phyloP scores from a whole-genome alignment of 2,797 vertebrate species.

The Halcyon chelicuti region DNA sequence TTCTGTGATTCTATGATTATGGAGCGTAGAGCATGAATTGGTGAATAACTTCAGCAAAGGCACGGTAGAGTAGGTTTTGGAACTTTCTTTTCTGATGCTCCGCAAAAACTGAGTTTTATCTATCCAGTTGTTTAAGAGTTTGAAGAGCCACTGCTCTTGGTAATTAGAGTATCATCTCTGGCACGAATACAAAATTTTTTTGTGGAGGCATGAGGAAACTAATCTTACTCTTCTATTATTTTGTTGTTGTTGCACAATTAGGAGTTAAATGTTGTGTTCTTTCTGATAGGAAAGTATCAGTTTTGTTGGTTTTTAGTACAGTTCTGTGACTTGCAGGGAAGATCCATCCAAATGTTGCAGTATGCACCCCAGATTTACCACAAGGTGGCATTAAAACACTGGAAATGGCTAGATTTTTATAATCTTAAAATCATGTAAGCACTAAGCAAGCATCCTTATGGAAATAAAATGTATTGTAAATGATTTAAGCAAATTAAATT shows the following conservation, averaged over 20 bases:
- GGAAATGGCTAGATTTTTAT: neutral
- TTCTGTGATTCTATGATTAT: neutral
- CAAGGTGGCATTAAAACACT: conserved; percentile 48
- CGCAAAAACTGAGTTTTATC: neutral
- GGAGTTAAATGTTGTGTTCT: neutral
- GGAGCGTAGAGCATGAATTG: neutral
- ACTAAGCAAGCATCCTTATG: neutral
- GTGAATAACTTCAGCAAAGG: neutral
- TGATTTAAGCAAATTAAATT: neutral
- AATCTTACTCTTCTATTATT: neutral
- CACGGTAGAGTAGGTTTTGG: neutral
- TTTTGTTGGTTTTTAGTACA: neutral
- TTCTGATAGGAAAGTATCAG: neutral
- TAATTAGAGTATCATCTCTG: neutral
- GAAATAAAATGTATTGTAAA: neutral
- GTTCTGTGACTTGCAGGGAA: neutral
- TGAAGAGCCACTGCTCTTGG: neutral
- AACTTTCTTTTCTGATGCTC: neutral
- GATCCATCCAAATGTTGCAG: neutral
- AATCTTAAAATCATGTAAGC: neutral
- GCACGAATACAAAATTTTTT: neutral
- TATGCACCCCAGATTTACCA: neutral
- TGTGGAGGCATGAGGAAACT: neutral
- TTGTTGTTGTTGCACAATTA: neutral
- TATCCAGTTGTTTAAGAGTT: neutral